These are phyloP conservation scores for Tenthredo mesomela DNA, from an alignment of 2,888 invertebrate genomes.

Conservation along the genomic window DNA sequence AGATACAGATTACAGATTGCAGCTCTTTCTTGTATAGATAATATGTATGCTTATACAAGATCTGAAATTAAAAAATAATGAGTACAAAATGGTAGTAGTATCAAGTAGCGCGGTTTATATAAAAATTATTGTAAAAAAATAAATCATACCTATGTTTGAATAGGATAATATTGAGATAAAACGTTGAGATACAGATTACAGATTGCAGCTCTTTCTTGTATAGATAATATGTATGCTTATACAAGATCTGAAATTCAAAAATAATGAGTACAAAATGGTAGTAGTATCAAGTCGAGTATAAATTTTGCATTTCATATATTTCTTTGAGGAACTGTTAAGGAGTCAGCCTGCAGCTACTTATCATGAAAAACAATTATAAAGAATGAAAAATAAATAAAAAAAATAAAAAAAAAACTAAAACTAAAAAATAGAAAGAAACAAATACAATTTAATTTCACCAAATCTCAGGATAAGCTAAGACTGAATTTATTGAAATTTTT, in stretches of 20 bases:
- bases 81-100: background rate
- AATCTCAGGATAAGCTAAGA: constrained; percentile 57
- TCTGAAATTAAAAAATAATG: background rate
- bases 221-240: background rate
- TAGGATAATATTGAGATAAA: background rate
- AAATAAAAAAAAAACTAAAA: background rate
- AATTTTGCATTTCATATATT: constrained; percentile 67
- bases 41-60: background rate
- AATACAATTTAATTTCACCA: constrained; percentile 57
- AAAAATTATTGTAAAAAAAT: no score
- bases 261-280: background rate
- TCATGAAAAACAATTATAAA: background rate
- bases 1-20: background rate
- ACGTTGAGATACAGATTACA: background rate
- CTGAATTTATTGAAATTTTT: constrained; percentile 55
- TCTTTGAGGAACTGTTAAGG: constrained; percentile 67
- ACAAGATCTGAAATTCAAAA: background rate
- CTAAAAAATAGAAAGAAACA: constrained; percentile 53
- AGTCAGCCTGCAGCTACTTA: constrained; percentile 56
- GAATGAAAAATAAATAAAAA: constrained; percentile 50
- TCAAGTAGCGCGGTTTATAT: no score
- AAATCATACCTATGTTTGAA: background rate
- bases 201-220: background rate
- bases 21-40: background rate
- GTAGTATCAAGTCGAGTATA: constrained; percentile 57